phyloP scores from a whole-genome alignment of 2,888 invertebrate genomes.

The Sarcophaga caerulescens region DNA sequence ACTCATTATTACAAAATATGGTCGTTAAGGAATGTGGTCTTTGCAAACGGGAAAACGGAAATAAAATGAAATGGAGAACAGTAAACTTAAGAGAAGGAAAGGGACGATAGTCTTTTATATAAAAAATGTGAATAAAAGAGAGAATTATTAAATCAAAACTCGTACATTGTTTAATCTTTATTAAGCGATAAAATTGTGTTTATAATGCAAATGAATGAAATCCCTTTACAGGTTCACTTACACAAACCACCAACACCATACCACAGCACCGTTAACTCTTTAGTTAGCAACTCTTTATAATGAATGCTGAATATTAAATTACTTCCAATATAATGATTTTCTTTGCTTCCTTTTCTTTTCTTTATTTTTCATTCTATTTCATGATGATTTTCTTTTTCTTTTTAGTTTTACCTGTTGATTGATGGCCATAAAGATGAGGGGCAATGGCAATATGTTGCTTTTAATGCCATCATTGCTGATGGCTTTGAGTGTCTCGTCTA shows the following conservation, averaged over 20 bases:
- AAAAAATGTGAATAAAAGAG: neutral
- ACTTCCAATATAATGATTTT: conserved; percentile 1
- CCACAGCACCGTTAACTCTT: too few relatives aligned
- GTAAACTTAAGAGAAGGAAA: neutral
- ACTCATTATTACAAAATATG: neutral
- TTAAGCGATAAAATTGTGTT: conserved; percentile 46
- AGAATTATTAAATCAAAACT: conserved; percentile 32
- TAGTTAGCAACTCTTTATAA: neutral
- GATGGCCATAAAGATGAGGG: conserved; percentile 52
- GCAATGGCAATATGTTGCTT: conserved; percentile 53
- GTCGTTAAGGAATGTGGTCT: conserved; percentile 12
- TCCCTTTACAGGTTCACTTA: conserved; percentile 14
- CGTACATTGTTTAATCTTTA: conserved; percentile 40
- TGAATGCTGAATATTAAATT: conserved; percentile 57
- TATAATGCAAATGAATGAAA: conserved; percentile 60
- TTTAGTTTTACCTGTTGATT: conserved; percentile 53
- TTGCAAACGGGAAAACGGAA: neutral
- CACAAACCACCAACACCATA: too few relatives aligned
- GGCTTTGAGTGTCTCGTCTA: conserved; percentile 56
- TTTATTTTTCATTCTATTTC: neutral
- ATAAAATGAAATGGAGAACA: neutral
- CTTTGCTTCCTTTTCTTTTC: neutral
- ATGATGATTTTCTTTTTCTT: neutral
- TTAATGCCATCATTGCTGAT: conserved; percentile 59
- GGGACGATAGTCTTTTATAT: neutral